Evolutionary conservation across 2,888 invertebrate species (phyloP).

Genomic region (Falcaria lacertinaria): DNA sequence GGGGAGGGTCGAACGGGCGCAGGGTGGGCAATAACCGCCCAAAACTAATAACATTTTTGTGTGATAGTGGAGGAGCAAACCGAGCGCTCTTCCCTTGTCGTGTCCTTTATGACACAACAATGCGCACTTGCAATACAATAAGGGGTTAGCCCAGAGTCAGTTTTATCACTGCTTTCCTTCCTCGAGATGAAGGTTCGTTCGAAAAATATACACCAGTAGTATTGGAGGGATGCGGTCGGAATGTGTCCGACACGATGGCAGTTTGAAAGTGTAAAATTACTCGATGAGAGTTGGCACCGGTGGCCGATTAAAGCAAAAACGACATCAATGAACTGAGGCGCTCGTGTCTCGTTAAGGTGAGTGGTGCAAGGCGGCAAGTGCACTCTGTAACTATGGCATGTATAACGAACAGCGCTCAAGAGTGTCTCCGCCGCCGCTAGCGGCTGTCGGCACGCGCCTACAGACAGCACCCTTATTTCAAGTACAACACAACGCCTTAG

Average conservation of each 20-base stretch:
- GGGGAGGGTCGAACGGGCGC: conserved; percentile 51
- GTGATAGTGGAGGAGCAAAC: conserved; percentile 65
- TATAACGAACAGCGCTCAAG: conserved; percentile 70
- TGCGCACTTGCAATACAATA: conserved; percentile 63
- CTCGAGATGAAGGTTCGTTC: conserved; percentile 34
- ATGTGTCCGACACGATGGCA: conserved; percentile 20
- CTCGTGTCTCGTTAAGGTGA: conserved; percentile 64
- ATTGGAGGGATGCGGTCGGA: conserved; percentile 1
- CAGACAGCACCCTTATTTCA: conserved; percentile 42
- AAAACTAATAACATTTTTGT: conserved; percentile 78
- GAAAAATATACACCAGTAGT: conserved; percentile 14
- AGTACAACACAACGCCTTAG: conserved; percentile 19
- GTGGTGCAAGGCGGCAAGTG: conserved; percentile 61
- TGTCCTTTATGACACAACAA: conserved; percentile 67
- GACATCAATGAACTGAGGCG: conserved; percentile 64
- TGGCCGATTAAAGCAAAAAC: conserved; percentile 52
- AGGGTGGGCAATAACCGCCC: conserved; percentile 70
- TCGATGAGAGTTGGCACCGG: conserved; percentile 41
- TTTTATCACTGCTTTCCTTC: conserved; percentile 46
- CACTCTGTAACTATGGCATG: conserved; percentile 66
- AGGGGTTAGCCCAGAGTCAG: conserved; percentile 53
- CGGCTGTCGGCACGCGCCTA: conserved; percentile 53
- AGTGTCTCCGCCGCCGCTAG: conserved; percentile 37
- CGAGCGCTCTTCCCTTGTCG: conserved; percentile 54
- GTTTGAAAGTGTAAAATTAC: conserved; percentile 23